Evolutionary conservation across 2,113 vertebrate species (phyloP).

Genomic region (Dendrocopos noguchii): DNA sequence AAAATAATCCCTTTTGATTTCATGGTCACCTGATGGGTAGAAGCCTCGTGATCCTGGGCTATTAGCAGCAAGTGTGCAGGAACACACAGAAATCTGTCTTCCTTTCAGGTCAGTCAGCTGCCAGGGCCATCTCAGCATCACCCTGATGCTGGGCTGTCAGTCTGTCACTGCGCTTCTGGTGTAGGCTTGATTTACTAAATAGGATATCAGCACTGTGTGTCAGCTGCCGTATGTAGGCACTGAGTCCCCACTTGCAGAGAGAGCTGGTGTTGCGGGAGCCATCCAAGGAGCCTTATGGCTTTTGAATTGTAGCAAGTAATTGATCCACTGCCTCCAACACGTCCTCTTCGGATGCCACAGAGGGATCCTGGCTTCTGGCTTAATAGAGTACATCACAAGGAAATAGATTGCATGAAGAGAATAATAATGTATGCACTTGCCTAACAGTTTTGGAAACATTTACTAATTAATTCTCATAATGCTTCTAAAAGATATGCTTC

Average conservation of each 20-base stretch:
- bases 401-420: conserved; percentile 9
- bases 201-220: not conserved
- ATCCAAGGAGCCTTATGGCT: not conserved
- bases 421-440: conserved; percentile 7
- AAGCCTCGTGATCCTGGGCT: not conserved
- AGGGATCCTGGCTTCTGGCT: conserved; percentile 42
- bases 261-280: not conserved
- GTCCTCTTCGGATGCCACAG: not conserved
- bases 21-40: not conserved
- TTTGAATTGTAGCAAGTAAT: not conserved
- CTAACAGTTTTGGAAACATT: conserved; percentile 21
- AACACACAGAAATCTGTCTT: not conserved
- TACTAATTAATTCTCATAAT: conserved; percentile 55
- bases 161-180: not conserved
- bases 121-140: not conserved
- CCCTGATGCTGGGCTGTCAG: not conserved
- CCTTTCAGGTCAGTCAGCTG: not conserved
- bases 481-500: conserved; percentile 39
- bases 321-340: conserved; percentile 33
- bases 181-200: not conserved
- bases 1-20: not conserved
- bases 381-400: not conserved
- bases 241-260: not conserved
- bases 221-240: not conserved
- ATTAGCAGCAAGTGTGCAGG: not conserved